A percentile compares a stretch with the other conserved stretches of the same genome.
These are phyloP conservation scores for Anagrus nilaparvatae DNA, from an alignment of 1,140 invertebrate species.

Conservation along the genomic window DNA sequence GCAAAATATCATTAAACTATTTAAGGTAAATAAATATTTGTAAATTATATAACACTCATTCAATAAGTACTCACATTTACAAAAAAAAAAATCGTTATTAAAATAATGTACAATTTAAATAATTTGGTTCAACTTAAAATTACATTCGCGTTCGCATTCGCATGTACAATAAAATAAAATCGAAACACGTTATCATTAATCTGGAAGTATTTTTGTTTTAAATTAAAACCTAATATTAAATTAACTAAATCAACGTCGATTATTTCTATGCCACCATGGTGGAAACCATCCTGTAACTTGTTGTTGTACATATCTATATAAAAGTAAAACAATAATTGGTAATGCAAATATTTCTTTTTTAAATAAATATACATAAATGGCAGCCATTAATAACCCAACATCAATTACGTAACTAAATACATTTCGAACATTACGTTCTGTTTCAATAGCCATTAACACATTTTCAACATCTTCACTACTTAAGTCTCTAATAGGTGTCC, in stretches of 20 bases:
- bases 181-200: too few relatives aligned
- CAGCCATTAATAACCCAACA: conserved; percentile 56
- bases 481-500: conserved; percentile 8
- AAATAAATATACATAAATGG: conserved; percentile 58
- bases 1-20: too few relatives aligned
- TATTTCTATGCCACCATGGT: conserved; percentile 17
- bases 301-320: conserved; percentile 63
- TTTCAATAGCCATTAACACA: conserved; percentile 34
- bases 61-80: too few relatives aligned
- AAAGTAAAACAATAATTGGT: conserved; percentile 61
- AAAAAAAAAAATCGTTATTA: too few relatives aligned
- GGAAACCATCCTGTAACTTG: conserved; percentile 30
- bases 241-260: conserved; percentile 1
- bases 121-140: too few relatives aligned
- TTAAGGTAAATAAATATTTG: too few relatives aligned
- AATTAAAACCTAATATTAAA: too few relatives aligned
- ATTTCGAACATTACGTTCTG: conserved; percentile 54
- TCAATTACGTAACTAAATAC: conserved; percentile 59
- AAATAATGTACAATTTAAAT: too few relatives aligned
- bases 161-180: too few relatives aligned
- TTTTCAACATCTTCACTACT: conserved; percentile 3
- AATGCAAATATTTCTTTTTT: conserved; percentile 65
- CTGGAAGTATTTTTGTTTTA: too few relatives aligned
- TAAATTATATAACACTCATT: too few relatives aligned
- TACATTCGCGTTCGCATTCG: too few relatives aligned